Evolutionary conservation across 1,140 invertebrate species (phyloP).

Genomic region (Triops longicaudatus): DNA sequence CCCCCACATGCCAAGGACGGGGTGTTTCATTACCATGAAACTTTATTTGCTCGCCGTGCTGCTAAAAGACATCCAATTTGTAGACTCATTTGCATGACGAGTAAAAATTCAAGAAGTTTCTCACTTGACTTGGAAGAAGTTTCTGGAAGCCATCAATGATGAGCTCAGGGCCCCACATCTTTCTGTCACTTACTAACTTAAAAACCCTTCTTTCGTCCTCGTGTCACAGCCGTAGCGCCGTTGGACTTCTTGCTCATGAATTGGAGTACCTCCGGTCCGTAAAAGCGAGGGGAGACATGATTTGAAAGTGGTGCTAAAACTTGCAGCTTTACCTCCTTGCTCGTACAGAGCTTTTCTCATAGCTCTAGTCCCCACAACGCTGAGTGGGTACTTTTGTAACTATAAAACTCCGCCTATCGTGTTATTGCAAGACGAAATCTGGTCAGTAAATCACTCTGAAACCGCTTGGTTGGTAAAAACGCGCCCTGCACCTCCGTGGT

Average conservation of each 20-base stretch:
- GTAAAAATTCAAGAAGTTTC: background rate
- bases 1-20: background rate
- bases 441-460: background rate
- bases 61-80: background rate
- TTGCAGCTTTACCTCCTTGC: too few species aligned
- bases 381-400: background rate
- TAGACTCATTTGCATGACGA: background rate
- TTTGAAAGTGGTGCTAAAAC: too few species aligned
- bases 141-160: too few species aligned
- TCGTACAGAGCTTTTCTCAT: too few species aligned
- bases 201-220: too few species aligned
- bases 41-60: background rate
- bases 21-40: background rate
- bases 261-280: too few species aligned
- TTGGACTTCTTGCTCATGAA: too few species aligned
- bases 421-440: background rate
- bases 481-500: background rate
- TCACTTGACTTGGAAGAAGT: background rate
- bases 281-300: too few species aligned
- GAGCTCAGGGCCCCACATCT: too few species aligned
- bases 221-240: too few species aligned
- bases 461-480: background rate
- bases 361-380: too few species aligned
- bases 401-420: constrained; percentile 2
- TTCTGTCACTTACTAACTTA: too few species aligned